Evolutionary conservation across 1,140 invertebrate genomes (phyloP), one percentile per base, ranked within the genome.

Genomic region (Formica exsecta): DNA sequence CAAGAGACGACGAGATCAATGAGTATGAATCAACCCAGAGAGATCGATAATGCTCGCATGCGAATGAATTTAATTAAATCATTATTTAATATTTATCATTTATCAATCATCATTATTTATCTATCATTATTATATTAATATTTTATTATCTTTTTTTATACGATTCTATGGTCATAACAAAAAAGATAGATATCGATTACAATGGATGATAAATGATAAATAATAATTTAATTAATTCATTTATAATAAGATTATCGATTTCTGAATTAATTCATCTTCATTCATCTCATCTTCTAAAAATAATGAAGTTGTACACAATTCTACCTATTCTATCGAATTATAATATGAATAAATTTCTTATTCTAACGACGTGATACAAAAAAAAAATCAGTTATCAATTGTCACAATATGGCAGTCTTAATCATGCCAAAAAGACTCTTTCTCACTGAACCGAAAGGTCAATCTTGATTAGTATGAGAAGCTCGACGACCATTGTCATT

Each of bases 381-480:
- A 70, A 29, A 54, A 25, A 79, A 48, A 36, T 64, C 6, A 36
- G 7, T n/a, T 25, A 11, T 73, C 13, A 54, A 80, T 70, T 54
- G 16, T 19, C 36, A 48, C 16, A 29, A 13, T 57, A 2, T 73
- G 25, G 5, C 11, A 41, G 7, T 7, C 38, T 13, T 44, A 59
- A 81, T 81, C 57, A 11, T 71, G 25, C 38, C 51, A 3, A 36
- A 64, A 70, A 87, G 66, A 36, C 22, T 61, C 44, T 66, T 68
- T 57, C 68, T 75, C 79, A 32, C 44, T 41, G 77, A 57, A 74
- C 25, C 64, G 64, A 80, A 66, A 81, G 87, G 90, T 90, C 87
- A 76, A 11, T 64, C 36, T 88, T 90, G 86, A 91, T 90, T 81
- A 83, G 77, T 65, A 66, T 77, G 84, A 91, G 84, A 90, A 91